Evolutionary conservation across 2,888 invertebrate species (phyloP), one percentile per base, ranked within the genome.

Genomic region (Drosophila subquinaria): DNA sequence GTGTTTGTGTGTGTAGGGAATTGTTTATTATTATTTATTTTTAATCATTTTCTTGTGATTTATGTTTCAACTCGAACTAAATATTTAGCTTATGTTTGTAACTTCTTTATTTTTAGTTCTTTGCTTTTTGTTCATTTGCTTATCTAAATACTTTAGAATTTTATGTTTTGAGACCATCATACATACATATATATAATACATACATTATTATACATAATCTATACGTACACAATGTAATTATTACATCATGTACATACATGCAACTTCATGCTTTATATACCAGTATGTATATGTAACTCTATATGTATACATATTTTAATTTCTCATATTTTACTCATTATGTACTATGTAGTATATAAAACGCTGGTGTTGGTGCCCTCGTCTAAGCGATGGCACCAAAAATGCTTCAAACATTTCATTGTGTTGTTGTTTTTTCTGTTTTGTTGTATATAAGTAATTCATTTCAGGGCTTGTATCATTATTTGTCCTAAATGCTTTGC

Each of bases 131-230:
- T 62, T 62, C 45, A n/a, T 69, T 86, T 75, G 72, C 79, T 81
- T 88, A 82, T 76, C 82, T 89, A 90, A 81, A 85, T 91, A 90
- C 81, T 90, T 90, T 90, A 90, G 90, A 90, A 90, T 90, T 88
- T 90, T 86, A 78, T 80, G 27, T 75, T 81, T 81, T 88, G 88
- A 82, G 83, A 84, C 80, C 80, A 76, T 70, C 82, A 82, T 73
- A 83, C 69, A 81, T 82, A 82, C 61, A 73, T 75, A 76, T 80
- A 82, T 88, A 85, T 72, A 72, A 82, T 82, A 82, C 79, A 81
- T 81, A 77, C 68, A 77, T 71, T 77, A 80, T 74, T 71, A 75
- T 82, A 86, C 78, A 82, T 89, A 71, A 69, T 67, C 63, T 66
- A 71, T 73, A 64, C 35, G 48, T 52, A 64, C 74, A 67, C 47